These are phyloP conservation scores for Halictus rubicundus DNA, from an alignment of 1,140 invertebrate genomes.

Conservation along the genomic window DNA sequence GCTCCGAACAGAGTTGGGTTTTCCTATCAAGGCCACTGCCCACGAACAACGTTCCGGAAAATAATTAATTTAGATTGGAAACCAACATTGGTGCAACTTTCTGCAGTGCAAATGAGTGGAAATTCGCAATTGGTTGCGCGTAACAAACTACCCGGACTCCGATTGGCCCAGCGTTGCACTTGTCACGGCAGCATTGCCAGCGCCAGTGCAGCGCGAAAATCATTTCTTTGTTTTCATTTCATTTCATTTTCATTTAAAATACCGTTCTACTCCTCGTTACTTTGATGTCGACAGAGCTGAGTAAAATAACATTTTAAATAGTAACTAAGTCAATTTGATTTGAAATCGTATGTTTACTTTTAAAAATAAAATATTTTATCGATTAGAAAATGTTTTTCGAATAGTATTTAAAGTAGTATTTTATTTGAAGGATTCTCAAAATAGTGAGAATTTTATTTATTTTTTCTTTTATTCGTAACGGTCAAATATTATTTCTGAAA, in stretches of 20 bases:
- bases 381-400: too few species aligned
- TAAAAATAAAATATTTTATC: too few species aligned
- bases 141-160: background rate
- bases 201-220: conserved; percentile 38
- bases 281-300: background rate
- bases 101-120: background rate
- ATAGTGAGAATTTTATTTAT: too few species aligned
- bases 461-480: too few species aligned
- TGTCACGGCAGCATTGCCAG: background rate
- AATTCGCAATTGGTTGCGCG: conserved; percentile 15
- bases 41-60: conserved; percentile 40
- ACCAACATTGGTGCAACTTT: conserved; percentile 15
- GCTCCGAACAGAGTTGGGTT: conserved; percentile 54
- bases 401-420: too few species aligned
- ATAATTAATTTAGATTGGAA: conserved; percentile 47
- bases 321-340: too few species aligned
- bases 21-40: conserved; percentile 65
- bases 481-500: too few species aligned
- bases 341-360: too few species aligned
- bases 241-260: background rate
- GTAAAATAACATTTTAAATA: too few species aligned
- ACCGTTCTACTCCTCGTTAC: background rate
- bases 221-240: conserved; percentile 5
- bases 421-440: too few species aligned
- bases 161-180: conserved; percentile 11